Percentiles rank a stretch among this genome's conserved stretches.
Evolutionary conservation across 2,797 vertebrate genomes (phyloP).

Genomic region (Anguilla obscura): DNA sequence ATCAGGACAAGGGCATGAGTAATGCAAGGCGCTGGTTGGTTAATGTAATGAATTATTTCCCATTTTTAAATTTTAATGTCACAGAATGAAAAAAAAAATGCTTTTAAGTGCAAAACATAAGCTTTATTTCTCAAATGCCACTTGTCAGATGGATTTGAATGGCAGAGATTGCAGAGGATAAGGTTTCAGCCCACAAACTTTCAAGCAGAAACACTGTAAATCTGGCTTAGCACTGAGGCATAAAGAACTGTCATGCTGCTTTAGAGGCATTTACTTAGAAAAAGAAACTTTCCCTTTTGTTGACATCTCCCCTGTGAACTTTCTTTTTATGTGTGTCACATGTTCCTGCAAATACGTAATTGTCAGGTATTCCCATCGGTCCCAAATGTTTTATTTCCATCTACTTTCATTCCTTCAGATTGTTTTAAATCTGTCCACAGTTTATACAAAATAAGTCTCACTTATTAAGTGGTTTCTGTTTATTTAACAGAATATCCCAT

Average conservation of each 20-base stretch:
- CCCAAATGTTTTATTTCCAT: constrained; percentile 13
- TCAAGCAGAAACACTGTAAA: constrained; percentile 70
- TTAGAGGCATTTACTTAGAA: constrained; percentile 59
- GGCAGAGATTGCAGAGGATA: constrained; percentile 77
- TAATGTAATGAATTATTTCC: constrained; percentile 55
- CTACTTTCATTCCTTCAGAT: not conserved
- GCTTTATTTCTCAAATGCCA: constrained; percentile 64
- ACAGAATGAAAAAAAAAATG: constrained; percentile 48
- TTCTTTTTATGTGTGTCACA: constrained; percentile 42
- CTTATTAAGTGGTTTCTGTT: not conserved
- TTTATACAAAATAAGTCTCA: constrained; percentile 4
- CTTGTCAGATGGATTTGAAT: constrained; percentile 71
- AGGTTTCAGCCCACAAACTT: constrained; percentile 72
- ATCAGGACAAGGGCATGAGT: not conserved
- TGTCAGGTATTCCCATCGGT: not conserved
- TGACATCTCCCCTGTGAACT: constrained; percentile 42
- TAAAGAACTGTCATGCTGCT: constrained; percentile 66
- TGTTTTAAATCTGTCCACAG: not conserved
- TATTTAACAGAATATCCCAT: constrained; percentile 18
- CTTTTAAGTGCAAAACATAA: constrained; percentile 67
- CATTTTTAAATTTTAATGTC: constrained; percentile 44
- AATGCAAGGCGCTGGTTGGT: constrained; percentile 49
- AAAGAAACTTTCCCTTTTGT: constrained; percentile 65
- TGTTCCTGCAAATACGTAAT: constrained; percentile 24
- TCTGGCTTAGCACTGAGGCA: constrained; percentile 76